Conservation (phyloP, 1,140 invertebrate species). For the Apocrypta bakeri region DNA sequence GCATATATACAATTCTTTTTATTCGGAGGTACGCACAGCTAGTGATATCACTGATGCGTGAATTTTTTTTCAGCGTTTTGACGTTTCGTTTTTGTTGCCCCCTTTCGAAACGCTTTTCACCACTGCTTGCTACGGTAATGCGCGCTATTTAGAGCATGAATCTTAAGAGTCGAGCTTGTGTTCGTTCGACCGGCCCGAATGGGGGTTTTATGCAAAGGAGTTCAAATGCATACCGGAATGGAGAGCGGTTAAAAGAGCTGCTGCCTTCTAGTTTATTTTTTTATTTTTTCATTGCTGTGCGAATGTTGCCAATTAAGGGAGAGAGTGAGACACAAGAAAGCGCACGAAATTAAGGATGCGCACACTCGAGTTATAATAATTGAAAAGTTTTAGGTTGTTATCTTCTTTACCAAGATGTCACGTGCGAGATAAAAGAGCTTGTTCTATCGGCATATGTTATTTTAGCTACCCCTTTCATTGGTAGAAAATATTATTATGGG, state of each 20-base stretch:
- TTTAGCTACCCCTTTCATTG: no score
- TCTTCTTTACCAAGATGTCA: neutral
- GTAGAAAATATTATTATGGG: no score
- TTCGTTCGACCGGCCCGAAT: constrained; percentile 27
- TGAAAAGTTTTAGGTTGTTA: neutral
- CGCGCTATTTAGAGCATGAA: constrained; percentile 40
- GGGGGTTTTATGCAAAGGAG: constrained; percentile 42
- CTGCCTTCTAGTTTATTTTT: neutral
- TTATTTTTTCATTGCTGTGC: neutral
- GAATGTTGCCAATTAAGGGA: constrained; percentile 18
- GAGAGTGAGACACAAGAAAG: no score
- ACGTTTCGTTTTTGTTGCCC: neutral
- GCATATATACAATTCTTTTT: neutral
- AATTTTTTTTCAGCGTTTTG: constrained; percentile 8
- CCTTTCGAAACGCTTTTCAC: neutral
- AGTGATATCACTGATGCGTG: constrained; percentile 3
- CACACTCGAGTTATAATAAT: neutral
- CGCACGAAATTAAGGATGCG: neutral
- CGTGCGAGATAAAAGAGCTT: neutral
- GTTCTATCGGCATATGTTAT: neutral
- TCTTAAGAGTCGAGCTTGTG: constrained; percentile 1
- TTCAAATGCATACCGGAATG: constrained; percentile 25
- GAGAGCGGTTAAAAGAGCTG: neutral
- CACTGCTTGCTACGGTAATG: neutral
- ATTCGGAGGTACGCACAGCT: neutral